A percentile compares a stretch with the other conserved stretches of the same genome.
Conservation (phyloP, 2,797 vertebrate genomes). For the Coluber constrictor region DNA sequence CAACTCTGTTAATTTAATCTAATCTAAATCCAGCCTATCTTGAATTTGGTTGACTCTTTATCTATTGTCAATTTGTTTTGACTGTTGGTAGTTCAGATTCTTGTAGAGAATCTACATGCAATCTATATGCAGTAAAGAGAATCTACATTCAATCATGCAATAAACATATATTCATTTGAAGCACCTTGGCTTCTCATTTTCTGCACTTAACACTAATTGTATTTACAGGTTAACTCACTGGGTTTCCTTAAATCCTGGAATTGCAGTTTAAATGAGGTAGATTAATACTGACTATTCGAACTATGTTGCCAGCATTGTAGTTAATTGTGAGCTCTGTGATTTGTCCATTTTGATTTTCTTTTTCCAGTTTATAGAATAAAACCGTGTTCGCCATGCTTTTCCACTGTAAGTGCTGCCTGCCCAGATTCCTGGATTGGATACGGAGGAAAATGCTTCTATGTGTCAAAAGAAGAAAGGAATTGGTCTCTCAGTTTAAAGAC, state of each 20-base stretch:
- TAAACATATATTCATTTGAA: background rate
- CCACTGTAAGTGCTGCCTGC: background rate
- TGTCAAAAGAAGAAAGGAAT: background rate
- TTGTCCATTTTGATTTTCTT: background rate
- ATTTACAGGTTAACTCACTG: background rate
- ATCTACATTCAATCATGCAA: background rate
- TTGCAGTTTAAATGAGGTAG: background rate
- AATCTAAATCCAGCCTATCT: background rate
- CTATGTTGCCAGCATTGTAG: background rate
- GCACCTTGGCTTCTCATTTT: background rate
- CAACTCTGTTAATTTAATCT: too few relatives aligned
- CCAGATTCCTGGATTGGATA: conserved; percentile 19
- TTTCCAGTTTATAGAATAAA: background rate
- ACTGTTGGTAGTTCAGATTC: background rate
- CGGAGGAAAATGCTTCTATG: conserved; percentile 8
- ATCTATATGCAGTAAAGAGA: background rate
- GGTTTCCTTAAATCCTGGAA: background rate
- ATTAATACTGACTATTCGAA: background rate
- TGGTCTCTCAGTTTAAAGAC: background rate
- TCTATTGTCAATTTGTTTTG: background rate
- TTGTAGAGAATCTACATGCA: background rate
- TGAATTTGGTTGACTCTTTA: background rate
- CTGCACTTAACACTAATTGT: background rate
- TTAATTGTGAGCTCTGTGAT: background rate
- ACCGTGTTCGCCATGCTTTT: background rate